These are phyloP conservation scores for Eupsittula cactorum DNA, from an alignment of 2,113 vertebrate species.

Conservation along the genomic window DNA sequence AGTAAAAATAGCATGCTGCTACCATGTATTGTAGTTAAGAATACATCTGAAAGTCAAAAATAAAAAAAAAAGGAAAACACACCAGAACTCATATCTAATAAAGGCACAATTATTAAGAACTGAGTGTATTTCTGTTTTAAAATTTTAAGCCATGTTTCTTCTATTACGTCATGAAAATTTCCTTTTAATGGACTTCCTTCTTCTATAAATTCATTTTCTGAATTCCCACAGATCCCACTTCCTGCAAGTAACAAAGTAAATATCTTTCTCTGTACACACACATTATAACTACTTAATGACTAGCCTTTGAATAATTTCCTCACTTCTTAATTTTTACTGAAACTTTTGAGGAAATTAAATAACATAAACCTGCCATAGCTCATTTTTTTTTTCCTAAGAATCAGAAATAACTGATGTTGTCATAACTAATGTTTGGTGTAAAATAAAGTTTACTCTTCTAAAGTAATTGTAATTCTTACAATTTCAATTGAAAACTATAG, in stretches of 20 bases:
- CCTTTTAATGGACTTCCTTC: neutral
- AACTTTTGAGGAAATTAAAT: neutral
- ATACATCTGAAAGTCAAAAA: neutral
- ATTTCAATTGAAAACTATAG: neutral
- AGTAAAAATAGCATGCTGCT: neutral
- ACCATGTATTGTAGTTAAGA: neutral
- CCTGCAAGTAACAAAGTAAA: neutral
- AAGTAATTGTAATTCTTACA: neutral
- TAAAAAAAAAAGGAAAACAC: neutral
- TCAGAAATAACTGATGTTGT: neutral
- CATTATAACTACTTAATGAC: neutral
- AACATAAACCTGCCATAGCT: neutral
- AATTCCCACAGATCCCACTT: neutral
- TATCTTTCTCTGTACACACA: neutral
- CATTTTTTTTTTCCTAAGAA: neutral
- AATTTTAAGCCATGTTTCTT: neutral
- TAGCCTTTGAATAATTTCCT: neutral
- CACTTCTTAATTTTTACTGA: neutral
- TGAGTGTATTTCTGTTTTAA: neutral
- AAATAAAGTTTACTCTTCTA: neutral
- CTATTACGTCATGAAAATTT: neutral
- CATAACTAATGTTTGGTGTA: neutral
- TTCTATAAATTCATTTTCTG: neutral
- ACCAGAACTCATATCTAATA: neutral
- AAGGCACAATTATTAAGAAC: neutral